Conservation (phyloP, 2,797 vertebrate genomes). For the Pipistrellus nathusii region DNA sequence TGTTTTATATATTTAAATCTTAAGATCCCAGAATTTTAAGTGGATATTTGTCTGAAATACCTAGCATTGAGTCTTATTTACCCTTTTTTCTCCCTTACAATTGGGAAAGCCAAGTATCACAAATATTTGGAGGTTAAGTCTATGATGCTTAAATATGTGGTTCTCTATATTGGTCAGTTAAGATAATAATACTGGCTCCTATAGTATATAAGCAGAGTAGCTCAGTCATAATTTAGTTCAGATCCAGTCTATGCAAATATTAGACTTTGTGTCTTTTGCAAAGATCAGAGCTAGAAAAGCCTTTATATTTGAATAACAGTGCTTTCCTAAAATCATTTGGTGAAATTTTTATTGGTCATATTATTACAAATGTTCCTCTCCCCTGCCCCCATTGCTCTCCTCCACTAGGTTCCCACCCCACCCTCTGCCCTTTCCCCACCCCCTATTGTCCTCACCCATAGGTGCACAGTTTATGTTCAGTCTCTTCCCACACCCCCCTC, state of each 20-base stretch:
- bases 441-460: too few relatives aligned
- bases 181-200: conserved; percentile 24
- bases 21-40: conserved; percentile 19
- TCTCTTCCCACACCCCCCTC: too few relatives aligned
- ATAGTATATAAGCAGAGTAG: not conserved
- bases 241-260: conserved; percentile 11
- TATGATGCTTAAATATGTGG: not conserved
- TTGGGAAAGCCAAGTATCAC: not conserved
- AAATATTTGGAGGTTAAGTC: conserved; percentile 21
- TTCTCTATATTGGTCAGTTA: conserved; percentile 49
- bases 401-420: too few relatives aligned
- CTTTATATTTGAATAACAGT: conserved; percentile 1
- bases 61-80: not conserved
- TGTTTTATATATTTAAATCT: conserved; percentile 12
- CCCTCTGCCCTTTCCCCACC: too few relatives aligned
- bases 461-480: too few relatives aligned
- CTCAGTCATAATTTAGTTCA: conserved; percentile 25
- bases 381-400: too few relatives aligned
- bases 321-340: not conserved
- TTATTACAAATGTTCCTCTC: too few relatives aligned
- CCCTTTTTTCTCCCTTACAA: not conserved
- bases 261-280: conserved; percentile 18
- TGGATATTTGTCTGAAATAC: conserved; percentile 49
- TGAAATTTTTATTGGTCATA: too few relatives aligned
- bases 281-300: not conserved